Evolutionary conservation across 1,140 invertebrate species (phyloP).

Genomic region (Propsilocerus akamusi): DNA sequence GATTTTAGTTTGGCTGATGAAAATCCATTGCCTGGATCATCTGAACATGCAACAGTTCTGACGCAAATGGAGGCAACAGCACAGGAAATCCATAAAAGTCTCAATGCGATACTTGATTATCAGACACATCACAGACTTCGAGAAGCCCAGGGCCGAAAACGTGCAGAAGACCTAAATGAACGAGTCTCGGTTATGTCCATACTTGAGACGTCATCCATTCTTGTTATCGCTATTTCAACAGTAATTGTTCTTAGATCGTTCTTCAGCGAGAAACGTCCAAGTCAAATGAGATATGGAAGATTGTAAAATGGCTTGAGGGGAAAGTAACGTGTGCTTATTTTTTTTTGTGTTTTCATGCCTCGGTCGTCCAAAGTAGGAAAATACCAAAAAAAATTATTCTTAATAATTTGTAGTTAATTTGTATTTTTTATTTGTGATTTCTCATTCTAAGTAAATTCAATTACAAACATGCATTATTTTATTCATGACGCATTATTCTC

Average conservation of each 20-base stretch:
- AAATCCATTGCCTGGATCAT: conserved; percentile 60
- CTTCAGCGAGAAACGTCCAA: conserved; percentile 70
- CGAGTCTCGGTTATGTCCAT: conserved; percentile 85
- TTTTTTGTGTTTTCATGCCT: too few species aligned
- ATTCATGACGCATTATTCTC: too few species aligned
- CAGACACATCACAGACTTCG: conserved; percentile 92
- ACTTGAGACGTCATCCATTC: conserved; percentile 67
- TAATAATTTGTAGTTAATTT: too few species aligned
- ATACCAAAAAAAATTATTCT: too few species aligned
- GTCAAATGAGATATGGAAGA: conserved; percentile 16
- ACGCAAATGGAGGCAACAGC: conserved; percentile 92
- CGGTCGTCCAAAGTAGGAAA: too few species aligned
- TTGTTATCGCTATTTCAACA: conserved; percentile 72
- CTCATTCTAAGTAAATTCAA: too few species aligned
- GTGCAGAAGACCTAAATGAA: conserved; percentile 90
- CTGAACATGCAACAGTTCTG: conserved; percentile 82
- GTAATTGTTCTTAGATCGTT: conserved; percentile 87
- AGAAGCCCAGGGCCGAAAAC: conserved; percentile 82
- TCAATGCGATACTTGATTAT: conserved; percentile 76
- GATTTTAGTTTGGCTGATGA: conserved; percentile 95
- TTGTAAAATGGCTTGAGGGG: too few species aligned
- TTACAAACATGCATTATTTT: too few species aligned
- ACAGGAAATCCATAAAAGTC: conserved; percentile 69
- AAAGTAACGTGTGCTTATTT: too few species aligned
- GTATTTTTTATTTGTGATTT: too few species aligned